Evolutionary conservation across 1,140 invertebrate genomes (phyloP).

Genomic region (Phenacoccus solenopsis): DNA sequence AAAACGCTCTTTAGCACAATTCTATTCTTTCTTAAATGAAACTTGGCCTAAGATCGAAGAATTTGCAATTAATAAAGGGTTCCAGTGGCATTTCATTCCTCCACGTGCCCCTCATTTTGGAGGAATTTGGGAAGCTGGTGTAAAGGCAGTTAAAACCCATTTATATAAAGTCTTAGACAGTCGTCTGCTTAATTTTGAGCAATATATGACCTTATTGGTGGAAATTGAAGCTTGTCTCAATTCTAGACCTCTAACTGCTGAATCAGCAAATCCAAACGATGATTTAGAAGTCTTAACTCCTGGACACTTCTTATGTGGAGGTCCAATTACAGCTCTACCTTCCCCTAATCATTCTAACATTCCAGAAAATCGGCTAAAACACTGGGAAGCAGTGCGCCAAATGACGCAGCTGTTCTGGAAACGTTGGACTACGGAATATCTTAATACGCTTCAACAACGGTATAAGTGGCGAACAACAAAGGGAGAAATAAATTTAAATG

Average conservation of each 20-base stretch:
- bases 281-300: slow-evolving; percentile 21
- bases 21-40: neutral
- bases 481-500: neutral
- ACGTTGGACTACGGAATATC: neutral
- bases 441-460: neutral
- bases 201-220: slow-evolving; percentile 24
- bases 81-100: slow-evolving; percentile 28
- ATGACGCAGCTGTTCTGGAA: neutral
- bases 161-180: slow-evolving; percentile 23
- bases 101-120: slow-evolving; percentile 28
- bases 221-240: slow-evolving; percentile 30
- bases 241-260: slow-evolving; percentile 25
- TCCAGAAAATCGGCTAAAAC: too few species aligned
- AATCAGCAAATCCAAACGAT: slow-evolving; percentile 25
- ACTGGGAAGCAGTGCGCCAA: neutral
- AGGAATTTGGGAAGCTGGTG: slow-evolving; percentile 30
- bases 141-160: slow-evolving; percentile 29
- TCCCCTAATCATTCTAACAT: neutral
- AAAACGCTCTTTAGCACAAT: neutral
- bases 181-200: slow-evolving; percentile 21
- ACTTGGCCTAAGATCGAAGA: neutral
- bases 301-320: neutral
- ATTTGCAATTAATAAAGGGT: neutral
- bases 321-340: neutral
- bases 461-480: neutral